Evolutionary conservation across 2,888 invertebrate species (phyloP).

Genomic region (Argyresthia albistria): DNA sequence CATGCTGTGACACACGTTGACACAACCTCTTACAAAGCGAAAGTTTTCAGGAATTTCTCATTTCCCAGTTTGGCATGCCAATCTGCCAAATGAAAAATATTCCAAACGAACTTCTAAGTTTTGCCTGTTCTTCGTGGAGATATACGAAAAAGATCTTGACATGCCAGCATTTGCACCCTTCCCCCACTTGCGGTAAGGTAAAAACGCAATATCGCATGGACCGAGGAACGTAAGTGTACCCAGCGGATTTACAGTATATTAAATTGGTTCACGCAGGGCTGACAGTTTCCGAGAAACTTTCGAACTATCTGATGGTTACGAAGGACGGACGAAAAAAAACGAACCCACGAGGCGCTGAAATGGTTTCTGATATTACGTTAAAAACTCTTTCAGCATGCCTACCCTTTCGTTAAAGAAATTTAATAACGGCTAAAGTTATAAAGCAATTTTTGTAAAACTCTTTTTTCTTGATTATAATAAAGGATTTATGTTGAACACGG

Average conservation of each 20-base stretch:
- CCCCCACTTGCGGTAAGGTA: conserved; percentile 11
- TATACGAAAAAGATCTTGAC: background rate
- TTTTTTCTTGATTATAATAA: too few species aligned
- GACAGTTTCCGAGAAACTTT: conserved; percentile 19
- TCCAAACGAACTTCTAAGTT: background rate
- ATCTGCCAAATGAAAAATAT: background rate
- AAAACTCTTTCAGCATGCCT: too few species aligned
- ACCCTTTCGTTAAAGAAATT: too few species aligned
- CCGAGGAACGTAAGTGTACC: conserved; percentile 62
- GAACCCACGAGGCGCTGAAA: too few species aligned
- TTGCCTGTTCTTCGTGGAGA: background rate
- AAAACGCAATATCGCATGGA: conserved; percentile 66
- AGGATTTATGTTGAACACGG: too few species aligned
- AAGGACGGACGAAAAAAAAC: background rate
- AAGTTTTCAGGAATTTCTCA: background rate
- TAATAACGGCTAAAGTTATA: too few species aligned
- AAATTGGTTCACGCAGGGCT: conserved; percentile 60
- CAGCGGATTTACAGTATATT: conserved; percentile 62
- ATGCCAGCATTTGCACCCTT: conserved; percentile 4
- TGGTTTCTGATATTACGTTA: too few species aligned
- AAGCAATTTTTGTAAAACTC: too few species aligned
- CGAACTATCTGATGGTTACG: background rate
- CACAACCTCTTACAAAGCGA: background rate
- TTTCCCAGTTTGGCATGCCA: background rate
- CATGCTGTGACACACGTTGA: too few species aligned